These are phyloP conservation scores for Lepidostoma basale DNA, from an alignment of 1,140 invertebrate species.

Conservation along the genomic window DNA sequence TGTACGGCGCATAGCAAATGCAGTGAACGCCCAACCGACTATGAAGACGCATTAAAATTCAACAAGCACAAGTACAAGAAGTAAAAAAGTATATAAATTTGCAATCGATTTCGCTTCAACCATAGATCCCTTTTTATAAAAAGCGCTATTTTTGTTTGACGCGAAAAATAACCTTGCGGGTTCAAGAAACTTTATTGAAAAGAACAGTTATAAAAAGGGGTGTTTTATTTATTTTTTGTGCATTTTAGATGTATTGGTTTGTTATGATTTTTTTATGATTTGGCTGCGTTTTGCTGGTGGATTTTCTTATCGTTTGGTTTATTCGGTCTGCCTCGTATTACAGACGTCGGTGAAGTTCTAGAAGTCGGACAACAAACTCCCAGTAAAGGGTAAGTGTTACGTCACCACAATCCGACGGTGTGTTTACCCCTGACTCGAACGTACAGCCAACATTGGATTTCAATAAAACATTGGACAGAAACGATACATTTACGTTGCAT, in stretches of 20 bases:
- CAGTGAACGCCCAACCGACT: too few relatives aligned
- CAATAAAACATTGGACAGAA: not conserved
- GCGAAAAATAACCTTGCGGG: not conserved
- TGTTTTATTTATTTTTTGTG: not conserved
- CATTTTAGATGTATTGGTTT: not conserved
- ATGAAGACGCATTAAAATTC: too few relatives aligned
- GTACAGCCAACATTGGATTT: not conserved
- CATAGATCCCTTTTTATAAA: too few relatives aligned
- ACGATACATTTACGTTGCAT: not conserved
- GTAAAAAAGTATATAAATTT: too few relatives aligned
- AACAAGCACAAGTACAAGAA: too few relatives aligned
- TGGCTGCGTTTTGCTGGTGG: not conserved
- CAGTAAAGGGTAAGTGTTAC: not conserved
- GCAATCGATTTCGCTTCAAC: too few relatives aligned
- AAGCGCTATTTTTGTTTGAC: not conserved
- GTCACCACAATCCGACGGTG: not conserved
- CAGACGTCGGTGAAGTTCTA: not conserved
- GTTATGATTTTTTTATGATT: not conserved
- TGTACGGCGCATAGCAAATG: too few relatives aligned
- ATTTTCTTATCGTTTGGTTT: not conserved
- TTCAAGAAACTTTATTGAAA: not conserved
- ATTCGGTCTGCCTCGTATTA: not conserved
- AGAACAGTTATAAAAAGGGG: not conserved
- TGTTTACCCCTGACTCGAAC: not conserved
- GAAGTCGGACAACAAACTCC: constrained; percentile 17